Evolutionary conservation across 2,888 invertebrate genomes (phyloP).

Genomic region (Lithophane semibrunnea): DNA sequence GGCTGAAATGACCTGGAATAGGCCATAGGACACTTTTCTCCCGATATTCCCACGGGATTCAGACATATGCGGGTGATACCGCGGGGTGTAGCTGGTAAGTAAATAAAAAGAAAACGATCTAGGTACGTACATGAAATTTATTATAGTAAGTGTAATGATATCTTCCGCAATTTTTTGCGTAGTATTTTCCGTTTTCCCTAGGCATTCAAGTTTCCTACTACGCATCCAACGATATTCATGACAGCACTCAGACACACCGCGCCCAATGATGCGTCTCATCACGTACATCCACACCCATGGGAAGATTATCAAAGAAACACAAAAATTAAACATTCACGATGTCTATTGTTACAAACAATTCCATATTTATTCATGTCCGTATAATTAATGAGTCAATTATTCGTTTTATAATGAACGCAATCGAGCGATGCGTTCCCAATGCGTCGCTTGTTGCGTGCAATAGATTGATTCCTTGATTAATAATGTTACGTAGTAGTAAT

Average conservation of each 20-base stretch:
- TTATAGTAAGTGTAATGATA: background rate
- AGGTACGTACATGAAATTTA: background rate
- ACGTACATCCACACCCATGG: constrained; percentile 55
- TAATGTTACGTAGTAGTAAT: constrained; percentile 47
- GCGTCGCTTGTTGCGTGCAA: constrained; percentile 68
- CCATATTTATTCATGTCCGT: constrained; percentile 59
- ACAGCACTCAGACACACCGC: background rate
- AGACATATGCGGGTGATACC: too few relatives aligned
- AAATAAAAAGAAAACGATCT: background rate
- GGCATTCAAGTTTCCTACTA: background rate
- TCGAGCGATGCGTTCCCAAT: constrained; percentile 71
- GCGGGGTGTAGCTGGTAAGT: too few relatives aligned
- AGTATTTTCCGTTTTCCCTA: background rate
- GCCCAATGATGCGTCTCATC: constrained; percentile 50
- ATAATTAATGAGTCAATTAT: constrained; percentile 65
- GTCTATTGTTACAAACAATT: constrained; percentile 60
- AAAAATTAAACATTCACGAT: constrained; percentile 51
- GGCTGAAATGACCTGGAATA: too few relatives aligned
- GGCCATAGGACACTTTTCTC: too few relatives aligned
- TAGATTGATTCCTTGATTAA: constrained; percentile 63
- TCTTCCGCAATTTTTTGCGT: background rate
- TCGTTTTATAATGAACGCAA: constrained; percentile 63
- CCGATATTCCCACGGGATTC: too few relatives aligned
- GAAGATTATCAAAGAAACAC: constrained; percentile 56
- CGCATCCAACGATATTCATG: constrained; percentile 22